Conservation (phyloP, 2,797 vertebrate species). For the Scomberomorus guttatus region DNA sequence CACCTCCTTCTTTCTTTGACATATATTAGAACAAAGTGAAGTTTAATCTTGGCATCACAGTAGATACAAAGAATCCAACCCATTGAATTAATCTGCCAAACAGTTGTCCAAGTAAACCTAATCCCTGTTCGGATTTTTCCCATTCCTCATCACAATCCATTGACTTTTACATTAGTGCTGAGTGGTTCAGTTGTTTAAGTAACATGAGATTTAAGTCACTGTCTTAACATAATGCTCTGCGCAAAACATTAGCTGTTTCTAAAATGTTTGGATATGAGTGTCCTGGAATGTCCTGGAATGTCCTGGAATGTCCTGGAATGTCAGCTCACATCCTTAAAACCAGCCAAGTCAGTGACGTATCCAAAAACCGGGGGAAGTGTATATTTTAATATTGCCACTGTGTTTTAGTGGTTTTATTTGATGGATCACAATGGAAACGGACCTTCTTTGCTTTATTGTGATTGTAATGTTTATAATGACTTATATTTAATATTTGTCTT, state of each 20-base stretch:
- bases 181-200: not conserved
- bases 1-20: not conserved
- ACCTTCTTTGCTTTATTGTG: too few species aligned
- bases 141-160: slow-evolving; percentile 21
- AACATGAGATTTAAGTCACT: not conserved
- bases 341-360: too few species aligned
- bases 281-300: not conserved
- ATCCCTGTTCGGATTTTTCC: slow-evolving; percentile 12
- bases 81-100: slow-evolving; percentile 25
- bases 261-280: too few species aligned
- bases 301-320: slow-evolving; percentile 1
- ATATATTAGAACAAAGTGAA: slow-evolving; percentile 2
- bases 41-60: slow-evolving; percentile 6
- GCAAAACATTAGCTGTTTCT: not conserved
- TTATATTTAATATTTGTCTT: too few species aligned
- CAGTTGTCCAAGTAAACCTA: slow-evolving; percentile 8
- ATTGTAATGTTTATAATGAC: too few species aligned
- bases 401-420: slow-evolving; percentile 20
- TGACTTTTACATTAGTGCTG: not conserved
- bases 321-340: not conserved
- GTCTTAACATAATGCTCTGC: not conserved
- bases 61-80: slow-evolving; percentile 1
- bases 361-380: not conserved
- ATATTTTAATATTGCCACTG: not conserved
- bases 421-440: not conserved